A percentile compares a stretch with the other conserved stretches of the same genome.
Conservation (phyloP, 2,797 vertebrate genomes). For the Sarcoramphus papa region DNA sequence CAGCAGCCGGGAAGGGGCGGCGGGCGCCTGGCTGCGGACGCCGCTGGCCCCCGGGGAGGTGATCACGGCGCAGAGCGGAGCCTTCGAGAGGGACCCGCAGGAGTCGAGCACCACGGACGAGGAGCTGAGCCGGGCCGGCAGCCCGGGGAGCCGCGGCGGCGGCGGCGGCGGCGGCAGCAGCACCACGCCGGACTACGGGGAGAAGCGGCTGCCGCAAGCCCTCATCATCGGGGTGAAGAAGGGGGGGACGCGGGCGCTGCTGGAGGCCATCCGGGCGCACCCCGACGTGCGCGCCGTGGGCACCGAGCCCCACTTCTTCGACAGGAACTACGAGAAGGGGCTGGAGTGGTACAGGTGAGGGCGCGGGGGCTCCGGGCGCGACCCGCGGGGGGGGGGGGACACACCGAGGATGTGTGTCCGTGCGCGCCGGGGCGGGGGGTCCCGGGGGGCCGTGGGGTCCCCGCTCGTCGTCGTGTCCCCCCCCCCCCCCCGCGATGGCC, state of each 20-base stretch:
- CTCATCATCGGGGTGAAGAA: conserved; percentile 98
- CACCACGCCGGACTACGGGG: conserved; percentile 88
- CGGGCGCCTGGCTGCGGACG: conserved; percentile 73
- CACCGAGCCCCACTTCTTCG: conserved; percentile 97
- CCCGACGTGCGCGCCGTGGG: conserved; percentile 96
- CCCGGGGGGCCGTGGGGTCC: not conserved
- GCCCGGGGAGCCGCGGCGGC: conserved; percentile 72
- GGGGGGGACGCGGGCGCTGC: conserved; percentile 91
- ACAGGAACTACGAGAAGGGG: conserved; percentile 95
- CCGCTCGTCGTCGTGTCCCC: no score
- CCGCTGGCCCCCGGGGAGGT: conserved; percentile 76
- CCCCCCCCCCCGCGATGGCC: no score
- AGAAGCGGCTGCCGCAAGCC: conserved; percentile 93
- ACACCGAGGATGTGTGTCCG: not conserved
- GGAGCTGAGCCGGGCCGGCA: conserved; percentile 79
- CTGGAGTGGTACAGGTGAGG: conserved; percentile 97
- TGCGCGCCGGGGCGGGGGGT: not conserved
- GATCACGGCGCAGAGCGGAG: conserved; percentile 70
- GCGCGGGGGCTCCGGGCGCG: not conserved
- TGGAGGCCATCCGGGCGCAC: conserved; percentile 93
- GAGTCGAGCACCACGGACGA: conserved; percentile 88
- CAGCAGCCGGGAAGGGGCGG: conserved; percentile 58
- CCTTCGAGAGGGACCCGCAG: conserved; percentile 76
- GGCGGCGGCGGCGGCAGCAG: conserved; percentile 52
- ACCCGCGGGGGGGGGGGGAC: not conserved